A percentile compares a stretch with the other conserved stretches of the same genome.
phyloP scores from a whole-genome alignment of 2,113 vertebrate genomes.

The Megaptera novaeangliae region DNA sequence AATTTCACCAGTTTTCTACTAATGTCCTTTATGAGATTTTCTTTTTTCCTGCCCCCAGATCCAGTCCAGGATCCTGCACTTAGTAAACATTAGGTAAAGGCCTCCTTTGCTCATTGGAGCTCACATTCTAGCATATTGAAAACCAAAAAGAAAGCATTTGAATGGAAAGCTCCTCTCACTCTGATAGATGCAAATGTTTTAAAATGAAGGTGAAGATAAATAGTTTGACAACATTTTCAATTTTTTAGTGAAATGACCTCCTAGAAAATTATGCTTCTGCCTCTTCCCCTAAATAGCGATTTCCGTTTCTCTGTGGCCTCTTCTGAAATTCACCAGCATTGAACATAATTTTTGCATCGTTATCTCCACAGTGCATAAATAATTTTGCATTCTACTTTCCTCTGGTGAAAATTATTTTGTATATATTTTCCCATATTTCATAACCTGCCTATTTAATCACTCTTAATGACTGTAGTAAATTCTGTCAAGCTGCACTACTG shows the following conservation, averaged over 20 bases:
- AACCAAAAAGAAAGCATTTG: not conserved
- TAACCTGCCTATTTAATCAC: slow-evolving; percentile 43
- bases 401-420: slow-evolving; percentile 40
- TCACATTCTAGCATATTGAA: not conserved
- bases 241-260: not conserved
- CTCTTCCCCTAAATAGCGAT: not conserved
- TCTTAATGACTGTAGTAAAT: slow-evolving; percentile 50
- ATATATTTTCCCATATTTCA: not conserved
- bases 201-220: slow-evolving; percentile 2
- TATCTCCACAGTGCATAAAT: slow-evolving; percentile 40
- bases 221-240: not conserved
- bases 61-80: not conserved
- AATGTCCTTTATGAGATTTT: not conserved
- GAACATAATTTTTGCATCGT: slow-evolving; percentile 30
- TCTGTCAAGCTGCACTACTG: not conserved
- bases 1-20: not conserved
- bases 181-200: not conserved
- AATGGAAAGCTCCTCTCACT: not conserved
- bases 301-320: slow-evolving; percentile 15
- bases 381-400: slow-evolving; percentile 19
- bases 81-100: not conserved
- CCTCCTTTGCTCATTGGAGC: not conserved
- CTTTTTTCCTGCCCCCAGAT: no score
- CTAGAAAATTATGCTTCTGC: not conserved
- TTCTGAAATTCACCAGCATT: not conserved